Evolutionary conservation across 2,797 vertebrate species (phyloP).

Genomic region (Sebastes itinus): DNA sequence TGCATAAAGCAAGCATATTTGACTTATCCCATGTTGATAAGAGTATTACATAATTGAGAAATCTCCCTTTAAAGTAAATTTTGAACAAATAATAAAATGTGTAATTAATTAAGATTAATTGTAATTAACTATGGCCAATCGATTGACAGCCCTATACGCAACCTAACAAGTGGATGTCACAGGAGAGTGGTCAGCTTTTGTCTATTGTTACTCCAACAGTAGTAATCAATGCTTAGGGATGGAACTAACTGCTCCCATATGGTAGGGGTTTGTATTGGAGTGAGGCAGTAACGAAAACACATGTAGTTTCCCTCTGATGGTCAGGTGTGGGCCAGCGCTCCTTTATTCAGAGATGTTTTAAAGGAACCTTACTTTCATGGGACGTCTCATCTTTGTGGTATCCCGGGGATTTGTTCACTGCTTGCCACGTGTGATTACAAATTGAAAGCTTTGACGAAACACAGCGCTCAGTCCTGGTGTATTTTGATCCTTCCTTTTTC

Average conservation of each 20-base stretch:
- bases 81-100: too few relatives aligned
- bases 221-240: slow-evolving; percentile 60
- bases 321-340: slow-evolving; percentile 57
- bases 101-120: too few relatives aligned
- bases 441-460: slow-evolving; percentile 43
- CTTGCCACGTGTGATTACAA: slow-evolving; percentile 37
- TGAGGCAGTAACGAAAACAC: slow-evolving; percentile 61
- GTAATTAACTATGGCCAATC: too few relatives aligned
- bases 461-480: neutral
- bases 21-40: too few relatives aligned
- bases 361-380: slow-evolving; percentile 20
- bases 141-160: neutral
- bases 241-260: slow-evolving; percentile 63
- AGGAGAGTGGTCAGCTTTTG: slow-evolving; percentile 29
- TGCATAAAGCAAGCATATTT: too few relatives aligned
- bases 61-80: too few relatives aligned
- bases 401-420: slow-evolving; percentile 39
- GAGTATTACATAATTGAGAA: too few relatives aligned
- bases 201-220: slow-evolving; percentile 46
- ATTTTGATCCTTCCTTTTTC: slow-evolving; percentile 20
- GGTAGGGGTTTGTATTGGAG: slow-evolving; percentile 44
- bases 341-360: slow-evolving; percentile 61
- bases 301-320: slow-evolving; percentile 50
- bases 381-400: slow-evolving; percentile 33
- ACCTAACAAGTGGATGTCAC: neutral